Evolutionary conservation across 2,888 invertebrate species (phyloP).

Genomic region (Heliconius ismenius): DNA sequence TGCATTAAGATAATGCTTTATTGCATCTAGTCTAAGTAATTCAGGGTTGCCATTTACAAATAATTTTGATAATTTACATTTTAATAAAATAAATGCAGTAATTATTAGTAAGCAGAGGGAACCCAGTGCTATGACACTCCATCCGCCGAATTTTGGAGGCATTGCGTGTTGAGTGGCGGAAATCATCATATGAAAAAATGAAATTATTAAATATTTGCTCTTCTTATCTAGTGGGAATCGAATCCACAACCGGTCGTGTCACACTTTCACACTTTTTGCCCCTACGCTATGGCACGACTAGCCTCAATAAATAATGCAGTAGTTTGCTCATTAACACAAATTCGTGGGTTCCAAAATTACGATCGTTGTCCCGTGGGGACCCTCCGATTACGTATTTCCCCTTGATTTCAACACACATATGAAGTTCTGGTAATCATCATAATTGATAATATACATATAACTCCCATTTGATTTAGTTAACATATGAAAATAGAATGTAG

Average conservation of each 20-base stretch:
- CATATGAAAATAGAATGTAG: no score
- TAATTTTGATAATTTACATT: not conserved
- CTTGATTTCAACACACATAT: not conserved
- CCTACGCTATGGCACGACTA: no score
- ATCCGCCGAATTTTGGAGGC: no score
- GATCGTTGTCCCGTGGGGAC: not conserved
- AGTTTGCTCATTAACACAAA: conserved; percentile 1
- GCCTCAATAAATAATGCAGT: not conserved
- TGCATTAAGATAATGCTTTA: not conserved
- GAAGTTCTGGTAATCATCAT: not conserved
- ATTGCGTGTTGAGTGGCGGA: no score
- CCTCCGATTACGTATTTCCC: not conserved
- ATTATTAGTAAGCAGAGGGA: no score
- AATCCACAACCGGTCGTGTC: no score
- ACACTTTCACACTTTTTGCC: no score
- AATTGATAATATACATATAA: not conserved
- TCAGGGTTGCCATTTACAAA: not conserved
- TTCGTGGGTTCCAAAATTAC: not conserved
- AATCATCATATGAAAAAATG: no score
- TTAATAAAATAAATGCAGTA: no score
- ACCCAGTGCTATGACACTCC: no score
- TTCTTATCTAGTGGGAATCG: no score
- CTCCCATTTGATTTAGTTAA: not conserved
- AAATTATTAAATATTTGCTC: no score
- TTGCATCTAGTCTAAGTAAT: not conserved